phyloP scores from a whole-genome alignment of 2,888 invertebrate genomes.

The Molanna angustata region DNA sequence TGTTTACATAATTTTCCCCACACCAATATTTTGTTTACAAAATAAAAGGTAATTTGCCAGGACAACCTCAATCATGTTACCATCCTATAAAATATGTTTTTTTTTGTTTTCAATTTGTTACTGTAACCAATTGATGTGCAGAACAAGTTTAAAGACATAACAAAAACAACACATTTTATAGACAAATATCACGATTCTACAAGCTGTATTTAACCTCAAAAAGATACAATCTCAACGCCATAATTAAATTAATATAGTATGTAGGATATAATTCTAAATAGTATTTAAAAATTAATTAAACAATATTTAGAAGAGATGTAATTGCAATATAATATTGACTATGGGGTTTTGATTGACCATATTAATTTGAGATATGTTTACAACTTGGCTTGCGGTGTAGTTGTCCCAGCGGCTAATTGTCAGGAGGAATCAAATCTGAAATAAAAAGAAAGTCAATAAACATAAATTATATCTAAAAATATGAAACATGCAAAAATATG shows the following conservation, averaged over 20 bases:
- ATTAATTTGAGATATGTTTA: slow-evolving; percentile 42
- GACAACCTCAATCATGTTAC: slow-evolving; percentile 48
- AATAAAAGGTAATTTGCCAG: slow-evolving; percentile 43
- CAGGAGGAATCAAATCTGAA: slow-evolving; percentile 61
- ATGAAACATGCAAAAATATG: too few relatives aligned
- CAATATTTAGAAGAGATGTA: not conserved
- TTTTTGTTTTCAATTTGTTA: slow-evolving; percentile 29
- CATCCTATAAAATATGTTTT: slow-evolving; percentile 46
- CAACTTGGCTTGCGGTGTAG: slow-evolving; percentile 68
- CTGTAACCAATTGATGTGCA: not conserved
- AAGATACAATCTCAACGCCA: slow-evolving; percentile 24
- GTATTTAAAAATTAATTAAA: slow-evolving; percentile 1
- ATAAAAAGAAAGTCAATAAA: slow-evolving; percentile 19
- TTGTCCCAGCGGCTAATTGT: slow-evolving; percentile 76
- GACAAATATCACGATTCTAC: slow-evolving; percentile 28
- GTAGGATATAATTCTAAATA: too few relatives aligned
- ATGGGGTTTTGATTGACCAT: slow-evolving; percentile 19
- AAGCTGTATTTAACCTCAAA: slow-evolving; percentile 20
- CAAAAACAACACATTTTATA: slow-evolving; percentile 23
- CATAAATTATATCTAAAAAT: too few relatives aligned
- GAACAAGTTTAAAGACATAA: slow-evolving; percentile 1
- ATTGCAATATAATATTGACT: not conserved
- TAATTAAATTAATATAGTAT: slow-evolving; percentile 15
- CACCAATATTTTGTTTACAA: slow-evolving; percentile 22
- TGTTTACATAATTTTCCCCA: too few relatives aligned